Conservation (phyloP, 1,140 invertebrate species). For the Bombus cullumanus region DNA sequence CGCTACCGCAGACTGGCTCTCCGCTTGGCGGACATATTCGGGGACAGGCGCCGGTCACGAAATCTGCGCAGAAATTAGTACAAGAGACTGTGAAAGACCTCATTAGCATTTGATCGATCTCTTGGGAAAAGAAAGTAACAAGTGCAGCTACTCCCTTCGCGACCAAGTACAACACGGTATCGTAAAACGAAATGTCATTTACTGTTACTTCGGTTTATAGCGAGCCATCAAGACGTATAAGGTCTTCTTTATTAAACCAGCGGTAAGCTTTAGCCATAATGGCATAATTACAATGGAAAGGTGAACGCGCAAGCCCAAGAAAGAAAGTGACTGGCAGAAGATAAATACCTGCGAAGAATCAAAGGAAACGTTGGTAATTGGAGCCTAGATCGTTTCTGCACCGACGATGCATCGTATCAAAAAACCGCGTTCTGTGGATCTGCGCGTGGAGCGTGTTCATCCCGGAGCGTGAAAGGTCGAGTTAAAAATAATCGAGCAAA, state of each 20-base stretch:
- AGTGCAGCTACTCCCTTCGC: no score
- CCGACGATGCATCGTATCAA: not conserved
- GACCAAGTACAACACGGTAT: not conserved
- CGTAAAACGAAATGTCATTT: slow-evolving; percentile 49
- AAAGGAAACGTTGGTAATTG: slow-evolving; percentile 18
- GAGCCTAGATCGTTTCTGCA: slow-evolving; percentile 1
- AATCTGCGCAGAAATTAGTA: slow-evolving; percentile 75
- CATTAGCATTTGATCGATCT: not conserved
- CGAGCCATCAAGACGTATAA: slow-evolving; percentile 22
- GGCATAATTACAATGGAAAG: slow-evolving; percentile 50
- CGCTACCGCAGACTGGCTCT: slow-evolving; percentile 94
- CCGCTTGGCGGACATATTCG: slow-evolving; percentile 90
- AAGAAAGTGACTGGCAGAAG: slow-evolving; percentile 4
- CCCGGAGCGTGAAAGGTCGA: not conserved
- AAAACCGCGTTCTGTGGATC: not conserved
- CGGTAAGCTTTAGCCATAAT: slow-evolving; percentile 47
- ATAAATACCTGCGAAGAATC: slow-evolving; percentile 11
- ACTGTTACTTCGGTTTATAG: slow-evolving; percentile 58
- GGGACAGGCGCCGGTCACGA: slow-evolving; percentile 86
- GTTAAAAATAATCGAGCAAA: slow-evolving; percentile 15
- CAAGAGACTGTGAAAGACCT: not conserved
- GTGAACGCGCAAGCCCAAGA: not conserved
- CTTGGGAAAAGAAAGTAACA: not conserved
- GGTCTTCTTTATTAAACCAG: slow-evolving; percentile 16
- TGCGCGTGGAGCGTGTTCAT: not conserved